A percentile compares a stretch with the other conserved stretches of the same genome.
Conservation (phyloP, 2,888 invertebrate genomes). For the Dicranocentrus wangi region DNA sequence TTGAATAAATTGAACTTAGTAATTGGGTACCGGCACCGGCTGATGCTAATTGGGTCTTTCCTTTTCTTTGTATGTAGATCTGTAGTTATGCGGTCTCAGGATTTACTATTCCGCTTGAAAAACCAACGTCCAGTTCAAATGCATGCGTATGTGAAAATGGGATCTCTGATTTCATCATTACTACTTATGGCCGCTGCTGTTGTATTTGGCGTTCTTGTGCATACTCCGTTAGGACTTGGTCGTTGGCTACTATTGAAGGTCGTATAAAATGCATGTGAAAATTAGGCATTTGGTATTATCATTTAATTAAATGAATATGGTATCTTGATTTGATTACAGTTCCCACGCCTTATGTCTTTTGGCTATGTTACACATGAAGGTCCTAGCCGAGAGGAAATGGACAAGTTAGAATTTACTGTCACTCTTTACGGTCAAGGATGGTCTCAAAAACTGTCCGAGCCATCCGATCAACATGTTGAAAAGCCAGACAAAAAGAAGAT, state of each 20-base stretch:
- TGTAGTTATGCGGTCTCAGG: constrained; percentile 87
- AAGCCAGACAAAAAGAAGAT: constrained; percentile 81
- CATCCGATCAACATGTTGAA: constrained; percentile 78
- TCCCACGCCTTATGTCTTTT: constrained; percentile 82
- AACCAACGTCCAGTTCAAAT: constrained; percentile 86
- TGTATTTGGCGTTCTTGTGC: constrained; percentile 80
- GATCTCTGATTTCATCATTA: constrained; percentile 77
- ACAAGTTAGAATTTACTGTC: constrained; percentile 79
- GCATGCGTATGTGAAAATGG: constrained; percentile 82
- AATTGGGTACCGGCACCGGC: background rate
- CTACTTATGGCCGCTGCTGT: constrained; percentile 78
- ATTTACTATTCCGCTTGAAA: constrained; percentile 81
- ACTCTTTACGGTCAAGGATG: constrained; percentile 81
- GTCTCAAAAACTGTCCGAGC: constrained; percentile 79
- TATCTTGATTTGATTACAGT: constrained; percentile 75
- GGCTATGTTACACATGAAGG: constrained; percentile 79
- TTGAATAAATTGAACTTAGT: too few relatives aligned
- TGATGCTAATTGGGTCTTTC: too few relatives aligned
- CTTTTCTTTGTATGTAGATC: too few relatives aligned
- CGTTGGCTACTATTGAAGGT: constrained; percentile 81
- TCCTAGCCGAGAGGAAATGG: constrained; percentile 79
- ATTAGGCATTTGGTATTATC: background rate
- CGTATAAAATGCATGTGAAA: constrained; percentile 64
- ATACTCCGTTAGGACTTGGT: constrained; percentile 78
- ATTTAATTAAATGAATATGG: constrained; percentile 36